phyloP scores from a whole-genome alignment of 2,113 vertebrate genomes.

The Phalacrocorax aristotelis region DNA sequence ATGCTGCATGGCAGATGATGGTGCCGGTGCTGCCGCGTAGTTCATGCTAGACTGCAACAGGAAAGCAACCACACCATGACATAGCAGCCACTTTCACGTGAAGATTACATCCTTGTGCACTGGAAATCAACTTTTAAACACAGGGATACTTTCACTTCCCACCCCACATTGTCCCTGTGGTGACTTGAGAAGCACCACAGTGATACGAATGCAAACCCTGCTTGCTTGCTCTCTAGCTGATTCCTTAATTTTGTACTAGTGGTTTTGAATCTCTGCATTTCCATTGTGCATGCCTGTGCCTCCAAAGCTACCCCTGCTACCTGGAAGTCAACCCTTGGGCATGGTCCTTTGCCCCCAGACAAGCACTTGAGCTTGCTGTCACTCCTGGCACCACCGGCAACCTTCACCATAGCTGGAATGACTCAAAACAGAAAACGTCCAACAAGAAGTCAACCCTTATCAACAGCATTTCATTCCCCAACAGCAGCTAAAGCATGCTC shows the following conservation, averaged over 20 bases:
- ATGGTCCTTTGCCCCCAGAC: not conserved
- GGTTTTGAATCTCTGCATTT: not conserved
- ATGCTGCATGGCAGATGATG: rapidly evolving
- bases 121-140: conserved; percentile 6
- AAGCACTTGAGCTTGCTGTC: not conserved
- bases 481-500: not conserved
- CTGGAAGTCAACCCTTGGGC: not conserved
- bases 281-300: rapidly evolving
- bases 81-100: not conserved
- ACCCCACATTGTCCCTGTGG: not conserved
- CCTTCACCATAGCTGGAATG: not conserved
- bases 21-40: not conserved
- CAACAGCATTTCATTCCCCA: not conserved
- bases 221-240: not conserved
- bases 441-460: not conserved
- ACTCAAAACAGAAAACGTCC: not conserved
- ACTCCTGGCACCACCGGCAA: not conserved
- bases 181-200: not conserved
- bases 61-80: not conserved
- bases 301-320: not conserved
- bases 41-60: not conserved
- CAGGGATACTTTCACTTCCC: not conserved
- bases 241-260: not conserved
- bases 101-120: not conserved
- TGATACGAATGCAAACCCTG: not conserved